Evolutionary conservation across 2,113 vertebrate genomes (phyloP), one percentile per base, ranked within the genome.

Genomic region (Rhinolophus ferrumequinum): DNA sequence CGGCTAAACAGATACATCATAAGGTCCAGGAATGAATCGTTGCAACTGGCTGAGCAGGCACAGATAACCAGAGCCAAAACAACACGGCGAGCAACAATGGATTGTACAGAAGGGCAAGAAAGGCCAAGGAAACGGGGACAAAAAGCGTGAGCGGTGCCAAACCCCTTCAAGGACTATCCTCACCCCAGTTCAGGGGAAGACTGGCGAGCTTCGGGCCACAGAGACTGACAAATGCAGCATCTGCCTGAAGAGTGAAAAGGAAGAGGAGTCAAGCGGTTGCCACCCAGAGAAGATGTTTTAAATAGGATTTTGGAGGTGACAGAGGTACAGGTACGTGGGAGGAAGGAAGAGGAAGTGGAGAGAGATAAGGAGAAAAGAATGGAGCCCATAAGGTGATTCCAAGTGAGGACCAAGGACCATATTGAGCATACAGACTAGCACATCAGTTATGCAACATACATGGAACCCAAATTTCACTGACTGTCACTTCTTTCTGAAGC

Each of bases 401-500:
- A 92, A 93, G 60, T 67, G 81, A 94, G 93, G 94, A 72, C n/a
- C 69, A 60, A 90, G 50, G 54, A n/a, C 44, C 60, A 54, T 26
- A 69, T 21, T 76, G 66, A n/a, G 54, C 3, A 0, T 6, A 66
- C 62, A 96, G 28, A 80, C 11, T 50, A 90, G 33, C 24, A 15
- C 75, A 94, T 82, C 76, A 80, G 87, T 93, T 64, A 83, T 1
- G 30, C 64, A 81, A 90, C 50, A 87, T 44, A 64, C 73, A 86
- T 13, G 26, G 64, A 85, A 94, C 72, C 79, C 87, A 87, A 72
- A 94, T 72, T 72, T 80, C 96, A 94, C 66, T 24, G 64, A 44
- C 90, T 76, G 56, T 64, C 94, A 82, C 77, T 93, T 94, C 54
- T 94, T 79, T 75, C 52, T 28, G 33, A 72, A 91, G 67, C 90